phyloP scores from a whole-genome alignment of 2,888 invertebrate genomes.

The Dinocampus coccinellae region DNA sequence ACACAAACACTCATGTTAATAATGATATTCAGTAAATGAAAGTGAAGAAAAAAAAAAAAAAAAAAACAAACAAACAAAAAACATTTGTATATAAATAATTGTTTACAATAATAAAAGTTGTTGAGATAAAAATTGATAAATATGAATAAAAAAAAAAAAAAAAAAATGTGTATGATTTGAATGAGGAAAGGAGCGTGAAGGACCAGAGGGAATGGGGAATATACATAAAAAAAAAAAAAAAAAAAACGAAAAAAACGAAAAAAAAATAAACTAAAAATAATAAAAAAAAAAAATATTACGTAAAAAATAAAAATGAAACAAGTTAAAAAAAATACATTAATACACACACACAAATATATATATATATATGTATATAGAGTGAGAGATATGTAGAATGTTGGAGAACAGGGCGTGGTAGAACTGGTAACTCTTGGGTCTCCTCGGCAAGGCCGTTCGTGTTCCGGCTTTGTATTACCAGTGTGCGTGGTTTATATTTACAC shows the following conservation, averaged over 20 bases:
- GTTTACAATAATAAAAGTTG: neutral
- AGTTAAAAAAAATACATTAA: neutral
- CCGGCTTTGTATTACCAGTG: slow-evolving; percentile 53
- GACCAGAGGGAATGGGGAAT: neutral
- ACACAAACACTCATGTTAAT: neutral
- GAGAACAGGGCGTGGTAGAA: slow-evolving; percentile 62
- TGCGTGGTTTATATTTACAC: slow-evolving; percentile 6
- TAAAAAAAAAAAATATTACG: neutral
- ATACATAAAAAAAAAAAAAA: neutral
- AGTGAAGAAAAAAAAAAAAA: neutral
- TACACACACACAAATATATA: neutral
- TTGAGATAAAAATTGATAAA: neutral
- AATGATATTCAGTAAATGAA: no score
- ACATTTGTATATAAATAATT: no score
- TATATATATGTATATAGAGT: neutral
- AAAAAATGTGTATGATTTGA: neutral
- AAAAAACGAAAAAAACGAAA: neutral
- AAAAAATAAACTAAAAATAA: no score
- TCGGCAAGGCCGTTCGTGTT: slow-evolving; percentile 66
- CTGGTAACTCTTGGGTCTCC: slow-evolving; percentile 55
- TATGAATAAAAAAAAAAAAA: no score
- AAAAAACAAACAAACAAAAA: neutral
- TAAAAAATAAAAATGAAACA: neutral
- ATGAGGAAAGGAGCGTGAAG: neutral
- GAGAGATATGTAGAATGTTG: slow-evolving; percentile 36